Base-by-base conservation (phyloP, 2,888 invertebrate genomes). In the Helleia helle region DNA sequence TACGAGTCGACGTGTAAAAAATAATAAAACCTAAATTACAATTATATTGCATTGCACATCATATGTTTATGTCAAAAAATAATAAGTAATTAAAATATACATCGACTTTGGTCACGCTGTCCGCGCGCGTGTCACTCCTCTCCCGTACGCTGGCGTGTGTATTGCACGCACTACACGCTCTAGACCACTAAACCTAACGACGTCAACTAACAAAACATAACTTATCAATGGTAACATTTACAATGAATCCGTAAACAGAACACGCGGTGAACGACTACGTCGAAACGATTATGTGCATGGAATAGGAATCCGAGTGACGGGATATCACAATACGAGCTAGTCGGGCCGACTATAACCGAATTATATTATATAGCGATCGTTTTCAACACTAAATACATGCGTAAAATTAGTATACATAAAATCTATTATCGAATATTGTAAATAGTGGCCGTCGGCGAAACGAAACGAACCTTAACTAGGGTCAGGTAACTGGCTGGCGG, bases 211-310 rank as follows among this genome's bases (percentile, higher is more conserved):
- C 66, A 58, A 66, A 65, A 62, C 69, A 73, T 77, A 79, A 79
- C 80, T 76, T 76, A 80, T 65, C 69, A 77, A 81, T 80, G 83
- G 81, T 81, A 81, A 83, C 80, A 79, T 79, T 76, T 75, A 81
- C 79, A 79, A 76, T 75, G 79, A 79, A 67, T 62, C 63, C 59
- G n/a, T 68, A 65, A 65, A 66, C 67, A 66, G 56, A 64, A 70
- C 60, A 54, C 62, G 62, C 58, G 67, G 67, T n/a, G n/a, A n/a
- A n/a, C n/a, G 65, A 71, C 73, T 31, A 31, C 15, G 24, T 34
- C 18, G 18, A 24, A 18, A 17, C 18, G 18, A 34, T 31, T 9
- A 47, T 66, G 71, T 74, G 70, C 62, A 72, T 77, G 76, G 75
- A 76, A 74, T 75, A 79, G 79, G 77, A 77, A 73, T 77, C 74